Evolutionary conservation across 1,140 invertebrate genomes (phyloP).

Genomic region (Drosophila sucinea): DNA sequence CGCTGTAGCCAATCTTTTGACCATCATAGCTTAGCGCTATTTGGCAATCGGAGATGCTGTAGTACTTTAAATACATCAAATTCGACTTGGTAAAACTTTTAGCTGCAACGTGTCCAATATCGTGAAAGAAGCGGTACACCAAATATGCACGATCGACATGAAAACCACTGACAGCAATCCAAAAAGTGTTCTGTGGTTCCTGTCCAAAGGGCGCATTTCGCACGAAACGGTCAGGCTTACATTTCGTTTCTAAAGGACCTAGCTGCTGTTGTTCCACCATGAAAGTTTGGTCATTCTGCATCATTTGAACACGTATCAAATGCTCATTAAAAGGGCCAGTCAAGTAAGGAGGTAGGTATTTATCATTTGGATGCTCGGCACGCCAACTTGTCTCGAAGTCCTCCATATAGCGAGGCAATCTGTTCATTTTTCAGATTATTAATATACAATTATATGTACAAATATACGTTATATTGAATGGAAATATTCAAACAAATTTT

Average conservation of each 20-base stretch:
- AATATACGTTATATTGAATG: too few species aligned
- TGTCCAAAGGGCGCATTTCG: background rate
- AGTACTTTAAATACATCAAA: constrained; percentile 58
- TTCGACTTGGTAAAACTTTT: constrained; percentile 31
- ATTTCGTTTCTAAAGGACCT: background rate
- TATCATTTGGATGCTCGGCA: background rate
- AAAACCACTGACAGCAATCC: constrained; percentile 56
- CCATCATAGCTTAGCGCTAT: constrained; percentile 56
- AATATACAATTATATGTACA: too few species aligned
- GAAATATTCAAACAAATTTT: too few species aligned
- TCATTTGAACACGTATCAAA: background rate
- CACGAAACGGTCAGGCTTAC: background rate
- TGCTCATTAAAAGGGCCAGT: background rate
- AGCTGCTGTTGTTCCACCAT: background rate
- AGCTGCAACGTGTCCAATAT: constrained; percentile 45
- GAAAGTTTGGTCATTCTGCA: background rate
- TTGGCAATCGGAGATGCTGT: constrained; percentile 29
- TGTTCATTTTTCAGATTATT: background rate
- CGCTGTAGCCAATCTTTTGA: constrained; percentile 56
- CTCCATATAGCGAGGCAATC: background rate
- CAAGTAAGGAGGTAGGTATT: background rate
- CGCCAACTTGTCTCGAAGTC: background rate
- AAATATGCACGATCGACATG: background rate
- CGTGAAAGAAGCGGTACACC: constrained; percentile 56
- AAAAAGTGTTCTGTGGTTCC: constrained; percentile 26